phyloP scores from a whole-genome alignment of 2,113 vertebrate genomes.

The Sphyrna mokarran region DNA sequence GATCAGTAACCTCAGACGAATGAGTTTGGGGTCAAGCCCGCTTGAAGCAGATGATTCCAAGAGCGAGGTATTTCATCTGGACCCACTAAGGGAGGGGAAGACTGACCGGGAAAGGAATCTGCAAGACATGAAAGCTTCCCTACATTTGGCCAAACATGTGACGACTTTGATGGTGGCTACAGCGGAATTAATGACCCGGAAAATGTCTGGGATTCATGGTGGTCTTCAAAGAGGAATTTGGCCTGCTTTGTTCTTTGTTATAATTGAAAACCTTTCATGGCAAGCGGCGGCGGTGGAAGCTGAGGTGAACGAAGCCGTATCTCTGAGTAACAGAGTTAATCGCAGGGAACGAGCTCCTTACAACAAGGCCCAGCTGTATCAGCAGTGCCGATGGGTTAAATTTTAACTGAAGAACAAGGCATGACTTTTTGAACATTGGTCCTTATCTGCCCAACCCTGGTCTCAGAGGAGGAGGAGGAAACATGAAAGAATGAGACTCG shows the following conservation, averaged over 20 bases:
- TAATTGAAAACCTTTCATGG: neutral
- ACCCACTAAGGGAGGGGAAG: neutral
- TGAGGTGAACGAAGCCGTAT: neutral
- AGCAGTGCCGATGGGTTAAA: constrained; percentile 1
- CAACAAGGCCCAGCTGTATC: neutral
- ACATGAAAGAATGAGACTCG: neutral
- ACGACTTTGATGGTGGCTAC: neutral
- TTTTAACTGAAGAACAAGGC: constrained; percentile 7
- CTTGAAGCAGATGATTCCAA: neutral
- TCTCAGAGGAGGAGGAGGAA: neutral
- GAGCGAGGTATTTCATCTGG: neutral
- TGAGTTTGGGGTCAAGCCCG: neutral
- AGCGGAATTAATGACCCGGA: constrained; percentile 18
- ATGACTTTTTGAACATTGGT: neutral
- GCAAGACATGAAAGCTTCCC: neutral
- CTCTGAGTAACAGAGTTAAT: neutral
- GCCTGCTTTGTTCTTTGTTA: constrained; percentile 17
- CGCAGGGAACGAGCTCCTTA: neutral
- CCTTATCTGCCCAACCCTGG: constrained; percentile 10
- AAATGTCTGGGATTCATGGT: neutral
- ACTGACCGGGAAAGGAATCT: neutral
- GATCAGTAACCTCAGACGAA: neutral
- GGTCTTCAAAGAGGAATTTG: constrained; percentile 13
- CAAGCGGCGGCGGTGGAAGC: neutral
- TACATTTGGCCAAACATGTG: neutral